Percentiles rank a stretch among this genome's conserved stretches.
Evolutionary conservation across 1,140 invertebrate genomes (phyloP).

Genomic region (Phortica variegata): DNA sequence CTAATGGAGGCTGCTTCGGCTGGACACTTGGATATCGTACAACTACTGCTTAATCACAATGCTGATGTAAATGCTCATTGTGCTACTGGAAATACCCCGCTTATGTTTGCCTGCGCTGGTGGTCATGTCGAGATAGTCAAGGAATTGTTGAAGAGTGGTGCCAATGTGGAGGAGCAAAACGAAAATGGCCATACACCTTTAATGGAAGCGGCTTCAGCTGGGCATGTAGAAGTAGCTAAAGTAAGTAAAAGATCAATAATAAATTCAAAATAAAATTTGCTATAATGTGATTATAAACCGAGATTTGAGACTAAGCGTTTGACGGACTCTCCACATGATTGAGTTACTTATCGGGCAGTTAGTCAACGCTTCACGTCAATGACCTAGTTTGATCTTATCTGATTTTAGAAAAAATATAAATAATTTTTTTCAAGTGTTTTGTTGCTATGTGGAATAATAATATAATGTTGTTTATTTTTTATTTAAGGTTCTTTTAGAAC

Average conservation of each 20-base stretch:
- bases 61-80: constrained; percentile 97
- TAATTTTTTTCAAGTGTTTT: constrained; percentile 19
- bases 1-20: constrained; percentile 96
- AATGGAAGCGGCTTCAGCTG: constrained; percentile 97
- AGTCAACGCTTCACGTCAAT: constrained; percentile 17
- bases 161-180: constrained; percentile 97
- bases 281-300: constrained; percentile 56
- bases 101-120: constrained; percentile 98
- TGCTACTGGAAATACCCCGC: constrained; percentile 91
- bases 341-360: constrained; percentile 42
- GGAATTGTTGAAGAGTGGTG: constrained; percentile 84
- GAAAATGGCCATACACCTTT: constrained; percentile 98
- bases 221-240: constrained; percentile 92
- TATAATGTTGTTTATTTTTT: constrained; percentile 9
- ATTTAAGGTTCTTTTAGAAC: constrained; percentile 78
- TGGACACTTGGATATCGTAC: constrained; percentile 92
- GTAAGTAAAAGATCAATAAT: constrained; percentile 38
- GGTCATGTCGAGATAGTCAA: constrained; percentile 92
- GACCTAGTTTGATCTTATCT: constrained; percentile 57
- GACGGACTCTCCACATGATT: constrained; percentile 19
- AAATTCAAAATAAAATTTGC: background rate
- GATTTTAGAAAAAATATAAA: constrained; percentile 17
- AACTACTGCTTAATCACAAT: constrained; percentile 84
- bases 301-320: constrained; percentile 41
- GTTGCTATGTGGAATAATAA: too few species aligned